These are phyloP conservation scores for Cardinalis cardinalis DNA, from an alignment of 2,113 vertebrate genomes.

Conservation along the genomic window DNA sequence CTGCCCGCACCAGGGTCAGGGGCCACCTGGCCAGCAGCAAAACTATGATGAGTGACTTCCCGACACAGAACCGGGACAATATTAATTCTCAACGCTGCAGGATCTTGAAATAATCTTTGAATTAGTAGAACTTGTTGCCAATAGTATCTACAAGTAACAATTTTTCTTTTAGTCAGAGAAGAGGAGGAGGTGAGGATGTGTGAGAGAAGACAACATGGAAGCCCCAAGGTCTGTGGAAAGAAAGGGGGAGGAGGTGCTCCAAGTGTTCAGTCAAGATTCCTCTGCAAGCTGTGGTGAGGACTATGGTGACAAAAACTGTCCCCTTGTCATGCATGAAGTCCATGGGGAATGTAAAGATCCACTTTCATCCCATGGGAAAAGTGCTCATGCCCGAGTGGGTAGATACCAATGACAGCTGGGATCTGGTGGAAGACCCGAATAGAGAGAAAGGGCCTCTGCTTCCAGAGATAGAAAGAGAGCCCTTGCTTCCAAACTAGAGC, in stretches of 20 bases:
- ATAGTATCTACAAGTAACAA: not conserved
- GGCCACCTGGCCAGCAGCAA: too few relatives aligned
- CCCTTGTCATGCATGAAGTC: not conserved
- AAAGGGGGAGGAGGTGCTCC: not conserved
- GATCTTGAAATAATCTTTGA: not conserved
- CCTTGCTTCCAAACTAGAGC: not conserved
- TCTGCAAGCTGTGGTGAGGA: not conserved
- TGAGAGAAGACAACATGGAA: not conserved
- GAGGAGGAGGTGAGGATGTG: not conserved
- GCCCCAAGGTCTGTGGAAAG: too few relatives aligned
- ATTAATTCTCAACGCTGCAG: accelerated
- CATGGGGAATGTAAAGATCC: not conserved
- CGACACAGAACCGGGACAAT: not conserved
- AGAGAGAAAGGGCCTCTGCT: not conserved
- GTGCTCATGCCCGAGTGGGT: too few relatives aligned
- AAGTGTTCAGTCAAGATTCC: accelerated
- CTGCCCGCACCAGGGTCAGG: accelerated
- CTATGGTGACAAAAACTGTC: not conserved
- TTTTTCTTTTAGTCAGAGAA: not conserved
- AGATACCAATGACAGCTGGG: too few relatives aligned
- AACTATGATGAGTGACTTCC: too few relatives aligned
- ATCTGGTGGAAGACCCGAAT: accelerated
- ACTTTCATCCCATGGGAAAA: not conserved
- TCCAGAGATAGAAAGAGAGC: not conserved
- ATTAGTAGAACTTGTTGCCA: not conserved